Evolutionary conservation across 2,888 invertebrate genomes (phyloP).

Genomic region (Adela reaumurella): DNA sequence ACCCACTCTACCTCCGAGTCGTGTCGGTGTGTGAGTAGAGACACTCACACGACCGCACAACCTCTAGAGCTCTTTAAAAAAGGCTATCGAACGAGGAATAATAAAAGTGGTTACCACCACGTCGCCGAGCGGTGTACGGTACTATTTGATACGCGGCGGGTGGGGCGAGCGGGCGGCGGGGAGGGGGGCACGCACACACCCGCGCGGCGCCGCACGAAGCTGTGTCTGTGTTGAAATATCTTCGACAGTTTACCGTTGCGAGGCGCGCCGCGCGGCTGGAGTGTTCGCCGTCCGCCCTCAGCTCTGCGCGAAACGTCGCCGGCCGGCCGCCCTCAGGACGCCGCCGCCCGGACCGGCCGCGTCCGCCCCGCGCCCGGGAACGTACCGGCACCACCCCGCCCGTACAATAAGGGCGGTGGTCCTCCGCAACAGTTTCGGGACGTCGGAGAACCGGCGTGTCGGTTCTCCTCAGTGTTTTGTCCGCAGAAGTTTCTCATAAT

Average conservation of each 20-base stretch:
- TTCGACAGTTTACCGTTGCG: constrained; percentile 54
- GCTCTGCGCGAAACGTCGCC: constrained; percentile 13
- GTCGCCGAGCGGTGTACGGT: constrained; percentile 41
- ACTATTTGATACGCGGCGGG: constrained; percentile 48
- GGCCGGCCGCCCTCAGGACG: constrained; percentile 3
- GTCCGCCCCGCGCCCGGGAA: constrained; percentile 19
- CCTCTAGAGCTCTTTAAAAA: constrained; percentile 32
- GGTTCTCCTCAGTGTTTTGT: neutral
- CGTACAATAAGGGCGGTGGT: constrained; percentile 24
- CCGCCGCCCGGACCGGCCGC: constrained; percentile 15
- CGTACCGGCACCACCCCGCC: constrained; percentile 18
- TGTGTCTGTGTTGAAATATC: neutral
- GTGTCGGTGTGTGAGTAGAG: neutral
- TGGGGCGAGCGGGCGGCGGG: constrained; percentile 39
- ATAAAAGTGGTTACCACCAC: constrained; percentile 51
- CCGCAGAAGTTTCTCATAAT: neutral
- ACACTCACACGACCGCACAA: constrained; percentile 23
- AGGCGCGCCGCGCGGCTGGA: constrained; percentile 54
- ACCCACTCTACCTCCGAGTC: constrained; percentile 29
- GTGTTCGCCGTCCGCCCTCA: constrained; percentile 19
- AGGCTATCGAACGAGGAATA: constrained; percentile 28
- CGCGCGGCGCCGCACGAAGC: constrained; percentile 10
- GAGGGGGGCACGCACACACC: constrained; percentile 27
- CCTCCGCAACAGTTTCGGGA: constrained; percentile 16
- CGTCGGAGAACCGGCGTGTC: neutral